Conservation (phyloP, 2,888 invertebrate species). For the Nomada hirtipes region DNA sequence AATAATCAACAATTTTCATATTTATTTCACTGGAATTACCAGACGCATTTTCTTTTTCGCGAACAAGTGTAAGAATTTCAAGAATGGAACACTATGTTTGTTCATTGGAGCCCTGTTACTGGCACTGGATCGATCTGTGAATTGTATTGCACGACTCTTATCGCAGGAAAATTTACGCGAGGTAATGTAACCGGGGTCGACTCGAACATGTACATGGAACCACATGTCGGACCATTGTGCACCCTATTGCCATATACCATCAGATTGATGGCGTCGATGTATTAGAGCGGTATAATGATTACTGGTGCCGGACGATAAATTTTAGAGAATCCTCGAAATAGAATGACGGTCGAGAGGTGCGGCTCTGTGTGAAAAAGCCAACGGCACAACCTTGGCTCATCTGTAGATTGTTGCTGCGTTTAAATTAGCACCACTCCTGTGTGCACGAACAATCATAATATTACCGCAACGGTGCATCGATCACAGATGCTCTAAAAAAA, state of each 20-base stretch:
- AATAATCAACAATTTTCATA: not conserved
- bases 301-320: conserved; percentile 52
- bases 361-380: conserved; percentile 63
- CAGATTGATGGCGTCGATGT: conserved; percentile 45
- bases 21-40: not conserved
- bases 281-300: conserved; percentile 42
- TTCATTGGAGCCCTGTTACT: not conserved
- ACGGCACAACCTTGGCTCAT: conserved; percentile 68
- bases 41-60: not conserved
- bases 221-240: not conserved
- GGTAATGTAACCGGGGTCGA: conserved; percentile 25
- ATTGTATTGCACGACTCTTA: conserved; percentile 21
- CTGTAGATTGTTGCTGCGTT: conserved; percentile 62
- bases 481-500: conserved; percentile 28
- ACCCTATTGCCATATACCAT: conserved; percentile 26
- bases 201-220: conserved; percentile 8
- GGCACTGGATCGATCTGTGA: not conserved
- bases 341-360: conserved; percentile 53
- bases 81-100: not conserved
- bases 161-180: conserved; percentile 16
- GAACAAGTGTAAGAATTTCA: too few species aligned
- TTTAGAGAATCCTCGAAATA: conserved; percentile 73
- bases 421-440: conserved; percentile 64
- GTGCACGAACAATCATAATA: conserved; percentile 63
- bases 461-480: conserved; percentile 56